These are phyloP conservation scores for Micropoecilia bifurca DNA, from an alignment of 2,797 vertebrate genomes.

Conservation along the genomic window DNA sequence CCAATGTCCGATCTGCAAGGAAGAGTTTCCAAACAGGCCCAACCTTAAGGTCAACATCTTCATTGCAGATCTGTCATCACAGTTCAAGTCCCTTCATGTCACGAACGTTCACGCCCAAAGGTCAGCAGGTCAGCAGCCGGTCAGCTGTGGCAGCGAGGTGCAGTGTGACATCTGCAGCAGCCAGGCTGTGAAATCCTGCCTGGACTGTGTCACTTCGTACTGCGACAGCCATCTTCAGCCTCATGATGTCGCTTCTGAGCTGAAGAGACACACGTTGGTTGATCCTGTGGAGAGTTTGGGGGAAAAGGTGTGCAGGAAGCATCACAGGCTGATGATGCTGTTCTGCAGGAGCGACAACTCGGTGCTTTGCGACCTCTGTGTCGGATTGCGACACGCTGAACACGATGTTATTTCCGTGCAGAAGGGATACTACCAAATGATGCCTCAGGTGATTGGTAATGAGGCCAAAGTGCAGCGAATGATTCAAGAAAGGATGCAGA, in stretches of 20 bases:
- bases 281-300: slow-evolving; percentile 29
- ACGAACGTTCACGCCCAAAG: neutral
- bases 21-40: slow-evolving; percentile 36
- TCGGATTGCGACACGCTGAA: neutral
- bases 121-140: neutral
- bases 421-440: slow-evolving; percentile 13
- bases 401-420: slow-evolving; percentile 28
- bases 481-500: slow-evolving; percentile 52
- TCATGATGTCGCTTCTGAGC: slow-evolving; percentile 44
- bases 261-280: slow-evolving; percentile 57
- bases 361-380: slow-evolving; percentile 57
- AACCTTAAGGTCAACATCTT: slow-evolving; percentile 72
- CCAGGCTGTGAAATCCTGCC: slow-evolving; percentile 58
- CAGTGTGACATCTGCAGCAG: slow-evolving; percentile 57
- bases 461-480: slow-evolving; percentile 33
- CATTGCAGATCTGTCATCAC: slow-evolving; percentile 43
- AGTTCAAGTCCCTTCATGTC: slow-evolving; percentile 40
- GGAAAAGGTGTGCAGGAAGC: slow-evolving; percentile 46
- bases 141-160: neutral
- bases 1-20: slow-evolving; percentile 62
- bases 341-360: slow-evolving; percentile 47
- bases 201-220: slow-evolving; percentile 66
- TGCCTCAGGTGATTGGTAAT: neutral
- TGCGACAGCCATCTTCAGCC: slow-evolving; percentile 54
- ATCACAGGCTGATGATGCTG: slow-evolving; percentile 12